Base-by-base conservation (phyloP, 2,797 vertebrate genomes). In the Clarias fuscus region DNA sequence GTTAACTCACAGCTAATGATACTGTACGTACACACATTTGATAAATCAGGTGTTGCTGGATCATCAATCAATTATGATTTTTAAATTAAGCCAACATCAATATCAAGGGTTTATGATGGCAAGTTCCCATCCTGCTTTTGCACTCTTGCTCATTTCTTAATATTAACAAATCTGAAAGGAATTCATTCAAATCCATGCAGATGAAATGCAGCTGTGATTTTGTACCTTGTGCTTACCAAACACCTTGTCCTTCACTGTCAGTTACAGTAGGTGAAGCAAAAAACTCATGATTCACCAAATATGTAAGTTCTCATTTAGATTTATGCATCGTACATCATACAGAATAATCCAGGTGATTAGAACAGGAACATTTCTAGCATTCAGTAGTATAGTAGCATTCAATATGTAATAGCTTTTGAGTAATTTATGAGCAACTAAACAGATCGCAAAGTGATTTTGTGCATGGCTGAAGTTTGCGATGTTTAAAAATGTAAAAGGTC, bases 191-290 rank as follows among this genome's bases (percentile, higher is more conserved):
- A 56, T 56, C 0, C 48, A 62, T 40, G 30, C 68, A 86, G 30
- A 82, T 83, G 33, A 67, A 48, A 30, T 65, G n/a, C 15, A 62
- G 24, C 43, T 59, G 85, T 59, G 22, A 77, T 83, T 72, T 24
- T 72, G 70, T 33, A 70, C 48, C 13, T 33, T 59, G 48, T 22
- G 71, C 62, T 77, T 83, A 77, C 17, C 68, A 76, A 86, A 68
- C 40, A 27, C 48, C 75, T 58, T 82, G 71, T 59, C 27, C 85
- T 76, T 68, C 37, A 24, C 80, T 82, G 79, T 75, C 80, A 86
- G 62, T 67, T 82, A 67, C n/a, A 71, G 43, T 33, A 58, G 43
- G 70, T 76, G 61, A 86, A 59, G 71, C 30, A 64, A 27, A 83
- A 71, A 86, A 58, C 43, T 75, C 59, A 67, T 58, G 37, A 78